Base-by-base conservation (phyloP, 2,113 vertebrate genomes). In the Hemicordylus capensis region DNA sequence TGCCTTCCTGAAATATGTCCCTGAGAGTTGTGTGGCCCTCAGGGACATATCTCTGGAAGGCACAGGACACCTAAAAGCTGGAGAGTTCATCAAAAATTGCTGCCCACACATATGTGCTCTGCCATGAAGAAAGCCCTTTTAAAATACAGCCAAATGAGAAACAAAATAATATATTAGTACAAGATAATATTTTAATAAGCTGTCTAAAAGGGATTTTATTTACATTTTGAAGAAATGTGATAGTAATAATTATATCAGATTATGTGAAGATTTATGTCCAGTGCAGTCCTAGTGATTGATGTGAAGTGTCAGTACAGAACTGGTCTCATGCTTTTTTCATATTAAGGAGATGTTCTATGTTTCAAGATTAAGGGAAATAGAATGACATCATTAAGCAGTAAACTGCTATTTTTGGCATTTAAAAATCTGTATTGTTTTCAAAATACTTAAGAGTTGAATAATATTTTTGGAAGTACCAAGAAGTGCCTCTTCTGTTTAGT, bases 251-350 rank as follows among this genome's bases (percentile, higher is more conserved):
- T 84, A 22, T 74, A 63, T 81, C 79, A 81, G 79, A 84, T 76
- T 46, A 75, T 69, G 74, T 59, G 42, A 44, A 76, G 39, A 81
- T 76, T 76, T 86, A 76, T 76, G 78, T 81, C 79, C 42, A 37
- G 74, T 81, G 59, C 70, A 81, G 59, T 76, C 31, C 39, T 19
- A 9, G 79, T 81, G 85, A 86, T 67, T 76, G 72, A 86, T 81
- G 39, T 56, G 37, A 81, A 86, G 24, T 86, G 79, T 81, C 79
- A 86, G 37, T 31, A 51, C 81, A 64, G 31, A 81, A 81, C 51
- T 59, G 81, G 85, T 74, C 78, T 81, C 85, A 75, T 81, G 59
- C 19, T 76, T 84, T 86, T n/a, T 86, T 39, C 48, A 44, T 73
- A 86, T 66, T 86, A 46, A 76, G 20, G 26, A 44, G 17, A 22